Evolutionary conservation across 1,140 invertebrate genomes (phyloP).

Genomic region (Penaeus indicus): DNA sequence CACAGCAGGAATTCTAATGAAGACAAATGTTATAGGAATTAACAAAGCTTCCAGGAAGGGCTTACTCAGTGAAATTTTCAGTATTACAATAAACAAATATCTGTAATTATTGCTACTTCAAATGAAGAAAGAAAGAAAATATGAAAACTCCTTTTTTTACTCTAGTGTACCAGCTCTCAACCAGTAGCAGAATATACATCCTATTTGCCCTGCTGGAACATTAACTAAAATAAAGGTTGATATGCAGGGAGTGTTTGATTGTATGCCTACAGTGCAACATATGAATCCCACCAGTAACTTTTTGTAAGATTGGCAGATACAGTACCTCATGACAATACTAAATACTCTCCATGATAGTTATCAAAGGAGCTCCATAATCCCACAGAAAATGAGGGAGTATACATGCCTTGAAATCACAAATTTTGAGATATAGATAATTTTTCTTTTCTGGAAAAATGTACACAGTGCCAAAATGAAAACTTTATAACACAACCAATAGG

Average conservation of each 20-base stretch:
- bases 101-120: constrained; percentile 15
- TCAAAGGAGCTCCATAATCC: neutral
- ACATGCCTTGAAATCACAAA: too few relatives aligned
- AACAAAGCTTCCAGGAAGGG: constrained; percentile 34
- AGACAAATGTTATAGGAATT: constrained; percentile 37
- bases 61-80: constrained; percentile 4
- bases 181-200: neutral
- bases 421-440: too few relatives aligned
- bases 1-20: constrained; percentile 35
- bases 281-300: neutral
- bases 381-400: neutral
- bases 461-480: neutral
- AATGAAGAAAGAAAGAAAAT: too few relatives aligned
- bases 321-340: too few relatives aligned
- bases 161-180: neutral
- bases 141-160: too few relatives aligned
- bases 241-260: constrained; percentile 45
- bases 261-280: constrained; percentile 23
- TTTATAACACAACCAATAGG: neutral
- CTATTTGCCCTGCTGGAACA: neutral
- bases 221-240: constrained; percentile 24
- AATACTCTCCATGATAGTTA: neutral
- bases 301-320: neutral
- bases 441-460: neutral
- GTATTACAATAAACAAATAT: constrained; percentile 3